These are phyloP conservation scores for Episyrphus balteatus DNA, from an alignment of 1,140 invertebrate genomes.

Conservation along the genomic window DNA sequence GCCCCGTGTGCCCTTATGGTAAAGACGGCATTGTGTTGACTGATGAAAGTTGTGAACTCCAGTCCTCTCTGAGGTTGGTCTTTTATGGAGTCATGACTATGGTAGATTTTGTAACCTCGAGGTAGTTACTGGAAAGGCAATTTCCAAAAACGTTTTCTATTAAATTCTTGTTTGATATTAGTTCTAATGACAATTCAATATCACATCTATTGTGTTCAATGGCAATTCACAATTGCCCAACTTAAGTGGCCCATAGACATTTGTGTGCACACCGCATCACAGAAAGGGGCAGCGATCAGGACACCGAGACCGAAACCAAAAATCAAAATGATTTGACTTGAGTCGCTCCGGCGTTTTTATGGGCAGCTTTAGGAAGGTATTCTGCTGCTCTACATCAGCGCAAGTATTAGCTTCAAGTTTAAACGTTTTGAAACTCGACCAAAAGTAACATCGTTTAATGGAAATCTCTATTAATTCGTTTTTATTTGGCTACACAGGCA, in stretches of 20 bases:
- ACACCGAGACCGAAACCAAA: too few relatives aligned
- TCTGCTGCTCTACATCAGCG: too few relatives aligned
- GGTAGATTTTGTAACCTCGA: slow-evolving; percentile 5
- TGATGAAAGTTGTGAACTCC: slow-evolving; percentile 8
- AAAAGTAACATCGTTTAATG: slow-evolving; percentile 5
- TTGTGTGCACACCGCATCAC: too few relatives aligned
- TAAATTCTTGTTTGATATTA: slow-evolving; percentile 4
- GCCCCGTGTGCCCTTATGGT: too few relatives aligned
- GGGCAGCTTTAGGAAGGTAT: slow-evolving; percentile 5
- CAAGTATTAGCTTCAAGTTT: too few relatives aligned
- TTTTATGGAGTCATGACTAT: too few relatives aligned
- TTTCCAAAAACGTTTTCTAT: slow-evolving; percentile 8
- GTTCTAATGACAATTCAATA: slow-evolving; percentile 4
- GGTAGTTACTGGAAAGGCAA: slow-evolving; percentile 9
- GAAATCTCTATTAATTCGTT: slow-evolving; percentile 8
- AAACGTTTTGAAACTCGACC: neutral
- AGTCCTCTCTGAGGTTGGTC: slow-evolving; percentile 7
- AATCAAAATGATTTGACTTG: too few relatives aligned
- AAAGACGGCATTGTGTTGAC: too few relatives aligned
- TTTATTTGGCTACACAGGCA: slow-evolving; percentile 11
- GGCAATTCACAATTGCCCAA: neutral
- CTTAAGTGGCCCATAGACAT: too few relatives aligned
- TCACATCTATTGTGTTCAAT: slow-evolving; percentile 3
- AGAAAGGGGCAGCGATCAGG: too few relatives aligned
- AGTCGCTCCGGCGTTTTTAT: too few relatives aligned